A percentile compares a stretch with the other conserved stretches of the same genome.
Conservation (phyloP, 2,113 vertebrate genomes). For the Pitta sordida region DNA sequence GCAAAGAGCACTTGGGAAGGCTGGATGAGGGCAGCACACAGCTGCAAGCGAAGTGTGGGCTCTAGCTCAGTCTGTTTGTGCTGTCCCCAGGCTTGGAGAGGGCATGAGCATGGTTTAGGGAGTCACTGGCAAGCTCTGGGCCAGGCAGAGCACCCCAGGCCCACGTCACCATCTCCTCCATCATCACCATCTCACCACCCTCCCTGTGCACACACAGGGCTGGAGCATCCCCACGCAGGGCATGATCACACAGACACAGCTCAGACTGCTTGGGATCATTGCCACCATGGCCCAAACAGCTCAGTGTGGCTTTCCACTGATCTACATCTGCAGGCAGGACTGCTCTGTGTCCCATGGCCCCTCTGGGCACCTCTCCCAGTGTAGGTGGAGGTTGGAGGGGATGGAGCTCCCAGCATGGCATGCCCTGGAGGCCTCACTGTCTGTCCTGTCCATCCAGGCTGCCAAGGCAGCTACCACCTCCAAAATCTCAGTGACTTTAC, state of each 20-base stretch:
- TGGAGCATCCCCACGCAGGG: background rate
- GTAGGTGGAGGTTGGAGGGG: fast-evolving
- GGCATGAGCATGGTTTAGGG: fast-evolving
- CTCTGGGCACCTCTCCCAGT: background rate
- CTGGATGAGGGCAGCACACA: background rate
- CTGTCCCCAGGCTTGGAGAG: background rate
- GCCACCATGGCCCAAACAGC: background rate
- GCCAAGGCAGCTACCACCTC: background rate
- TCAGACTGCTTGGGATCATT: background rate
- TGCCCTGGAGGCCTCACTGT: background rate
- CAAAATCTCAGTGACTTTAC: background rate
- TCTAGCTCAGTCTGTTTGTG: background rate
- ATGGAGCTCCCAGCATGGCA: background rate
- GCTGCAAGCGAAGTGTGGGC: background rate
- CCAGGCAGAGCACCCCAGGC: background rate
- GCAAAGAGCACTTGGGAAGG: background rate
- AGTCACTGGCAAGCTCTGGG: background rate
- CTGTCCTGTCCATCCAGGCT: fast-evolving
- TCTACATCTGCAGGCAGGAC: background rate
- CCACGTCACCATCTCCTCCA: background rate
- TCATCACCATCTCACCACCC: background rate
- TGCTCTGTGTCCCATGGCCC: background rate
- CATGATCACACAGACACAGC: fast-evolving
- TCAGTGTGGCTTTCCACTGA: background rate
- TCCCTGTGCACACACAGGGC: fast-evolving